phyloP scores from a whole-genome alignment of 2,797 vertebrate genomes.

The Sardinella longiceps region DNA sequence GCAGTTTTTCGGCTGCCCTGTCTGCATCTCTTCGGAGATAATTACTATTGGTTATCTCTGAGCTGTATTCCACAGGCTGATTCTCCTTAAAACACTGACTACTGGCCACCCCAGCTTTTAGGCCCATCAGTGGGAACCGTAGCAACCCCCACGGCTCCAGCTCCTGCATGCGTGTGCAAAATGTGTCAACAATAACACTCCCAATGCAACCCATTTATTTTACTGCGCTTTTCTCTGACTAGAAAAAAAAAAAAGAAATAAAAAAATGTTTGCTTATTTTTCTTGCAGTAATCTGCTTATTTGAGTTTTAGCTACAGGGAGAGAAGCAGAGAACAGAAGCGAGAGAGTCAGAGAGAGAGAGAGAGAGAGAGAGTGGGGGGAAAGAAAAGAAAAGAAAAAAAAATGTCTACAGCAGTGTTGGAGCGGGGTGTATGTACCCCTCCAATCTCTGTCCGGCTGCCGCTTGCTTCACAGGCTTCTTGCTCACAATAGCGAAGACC shows the following conservation, averaged over 20 bases:
- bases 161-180: not conserved
- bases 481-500: conserved; percentile 49
- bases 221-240: not conserved
- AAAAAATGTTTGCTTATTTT: conserved; percentile 22
- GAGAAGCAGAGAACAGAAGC: not conserved
- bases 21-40: not conserved
- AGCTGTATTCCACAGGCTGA: not conserved
- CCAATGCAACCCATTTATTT: conserved; percentile 3
- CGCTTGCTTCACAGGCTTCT: conserved; percentile 35
- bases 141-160: not conserved
- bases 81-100: not conserved
- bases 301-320: conserved; percentile 20
- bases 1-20: not conserved
- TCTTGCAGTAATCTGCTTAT: conserved; percentile 21
- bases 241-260: not conserved
- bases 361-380: not conserved
- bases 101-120: not conserved
- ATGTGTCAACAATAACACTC: conserved; percentile 14
- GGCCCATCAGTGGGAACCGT: not conserved
- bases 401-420: not conserved
- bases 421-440: not conserved
- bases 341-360: not conserved
- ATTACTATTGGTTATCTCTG: not conserved
- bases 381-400: not conserved
- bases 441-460: conserved; percentile 6